Conservation (phyloP, 1,140 invertebrate genomes). For the Drosophila rufa region DNA sequence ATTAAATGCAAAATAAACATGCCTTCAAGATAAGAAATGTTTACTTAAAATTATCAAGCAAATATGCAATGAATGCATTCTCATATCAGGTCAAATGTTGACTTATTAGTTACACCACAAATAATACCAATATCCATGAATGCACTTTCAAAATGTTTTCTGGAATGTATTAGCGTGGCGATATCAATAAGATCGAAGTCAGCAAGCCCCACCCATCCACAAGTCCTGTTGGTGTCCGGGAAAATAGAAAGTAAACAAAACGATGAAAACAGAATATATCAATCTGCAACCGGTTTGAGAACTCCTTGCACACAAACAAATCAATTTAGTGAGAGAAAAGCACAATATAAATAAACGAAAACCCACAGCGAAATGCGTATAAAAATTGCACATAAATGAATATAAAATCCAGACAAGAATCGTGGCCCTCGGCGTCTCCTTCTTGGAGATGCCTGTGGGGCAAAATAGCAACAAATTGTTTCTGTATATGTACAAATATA, state of each 20-base stretch:
- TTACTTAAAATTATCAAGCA: conserved; percentile 18
- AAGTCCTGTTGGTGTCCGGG: neutral
- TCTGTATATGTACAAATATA: neutral
- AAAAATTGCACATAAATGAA: conserved; percentile 47
- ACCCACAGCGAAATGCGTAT: conserved; percentile 15
- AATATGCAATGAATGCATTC: conserved; percentile 22
- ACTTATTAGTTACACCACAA: conserved; percentile 21
- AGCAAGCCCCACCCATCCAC: conserved; percentile 1
- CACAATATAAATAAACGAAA: conserved; percentile 32
- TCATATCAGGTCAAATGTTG: conserved; percentile 19
- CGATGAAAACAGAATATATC: neutral
- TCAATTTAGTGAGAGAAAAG: conserved; percentile 33
- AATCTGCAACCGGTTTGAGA: conserved; percentile 32
- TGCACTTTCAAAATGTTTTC: conserved; percentile 20
- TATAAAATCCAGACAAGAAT: conserved; percentile 39
- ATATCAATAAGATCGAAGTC: neutral
- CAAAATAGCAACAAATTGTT: conserved; percentile 23
- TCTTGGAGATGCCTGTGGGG: conserved; percentile 16
- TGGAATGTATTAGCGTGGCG: conserved; percentile 6
- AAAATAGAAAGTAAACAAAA: conserved; percentile 20
- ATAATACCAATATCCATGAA: conserved; percentile 12
- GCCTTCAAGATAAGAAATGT: conserved; percentile 16
- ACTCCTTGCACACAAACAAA: conserved; percentile 33
- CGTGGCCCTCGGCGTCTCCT: conserved; percentile 12
- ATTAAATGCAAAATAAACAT: conserved; percentile 19